Base-by-base conservation (phyloP, 2,113 vertebrate species). In the Rafetus swinhoei region DNA sequence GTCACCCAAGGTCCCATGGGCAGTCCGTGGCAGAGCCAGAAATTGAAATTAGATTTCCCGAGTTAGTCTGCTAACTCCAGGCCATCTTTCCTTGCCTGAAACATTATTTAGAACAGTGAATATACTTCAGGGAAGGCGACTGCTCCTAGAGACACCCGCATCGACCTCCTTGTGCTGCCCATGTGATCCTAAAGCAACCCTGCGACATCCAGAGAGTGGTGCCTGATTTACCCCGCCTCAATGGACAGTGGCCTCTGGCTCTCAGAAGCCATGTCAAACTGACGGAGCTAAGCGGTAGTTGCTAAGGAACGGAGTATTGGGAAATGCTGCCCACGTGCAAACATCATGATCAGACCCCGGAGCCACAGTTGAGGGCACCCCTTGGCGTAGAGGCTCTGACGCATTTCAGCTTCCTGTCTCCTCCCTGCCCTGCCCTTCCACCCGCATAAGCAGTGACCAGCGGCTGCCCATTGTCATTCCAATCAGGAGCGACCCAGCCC, bases 211-310 rank as follows among this genome's bases (percentile, higher is more conserved):
- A 39, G 39, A 4, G 39, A 39, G 39, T n/a, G 14, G 14, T 29
- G 16, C 65, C 65, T 4, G 12, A 69, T 16, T 69, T 69, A 69
- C 13, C 6, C 32, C 7, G 4, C 29, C 32, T 25, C 7, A 14
- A 69, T n/a, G 12, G 29, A n/a, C 27, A n/a, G 62, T 3, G 32
- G 62, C 62, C 15, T 69, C 62, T 12, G 7, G 62, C 29, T 27
- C 14, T 29, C 62, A 32, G 62, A 69, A n/a, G 14, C 62, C 32
- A 69, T 39, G 27, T 13, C 11, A 32, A 29, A n/a, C 6, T 2
- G 29, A 15, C 9, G 8, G 5, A 27, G 62, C 2, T 29, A 14
- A 69, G 62, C 62, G 0, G 2, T 6, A 14, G 16, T n/a, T 3
- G 62, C 62, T 32, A 69, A n/a, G 12, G 29, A 69, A 69, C 6